phyloP scores from a whole-genome alignment of 2,113 vertebrate species.

The Sisor rabdophorus region DNA sequence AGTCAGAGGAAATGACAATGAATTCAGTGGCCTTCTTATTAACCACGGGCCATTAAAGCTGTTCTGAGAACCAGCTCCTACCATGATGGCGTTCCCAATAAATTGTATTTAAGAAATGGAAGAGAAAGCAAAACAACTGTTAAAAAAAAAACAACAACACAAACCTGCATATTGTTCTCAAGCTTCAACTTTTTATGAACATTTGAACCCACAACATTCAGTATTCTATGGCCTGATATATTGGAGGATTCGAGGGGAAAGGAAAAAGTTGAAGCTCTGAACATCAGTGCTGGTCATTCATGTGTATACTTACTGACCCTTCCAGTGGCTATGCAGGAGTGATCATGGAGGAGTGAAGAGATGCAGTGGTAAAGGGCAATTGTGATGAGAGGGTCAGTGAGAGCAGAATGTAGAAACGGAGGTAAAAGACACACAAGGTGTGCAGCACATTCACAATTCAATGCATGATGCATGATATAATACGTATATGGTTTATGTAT shows the following conservation, averaged over 20 bases:
- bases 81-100: slow-evolving; percentile 8
- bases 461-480: slow-evolving; percentile 17
- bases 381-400: slow-evolving; percentile 39
- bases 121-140: neutral
- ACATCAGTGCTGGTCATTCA: slow-evolving; percentile 28
- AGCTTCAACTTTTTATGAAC: slow-evolving; percentile 28
- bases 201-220: neutral
- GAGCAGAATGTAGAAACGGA: slow-evolving; percentile 27
- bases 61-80: neutral
- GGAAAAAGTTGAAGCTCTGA: slow-evolving; percentile 39
- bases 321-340: slow-evolving; percentile 43
- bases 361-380: slow-evolving; percentile 35
- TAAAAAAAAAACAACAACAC: neutral
- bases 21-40: neutral
- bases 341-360: slow-evolving; percentile 26
- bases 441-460: slow-evolving; percentile 27
- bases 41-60: neutral
- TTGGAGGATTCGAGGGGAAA: neutral
- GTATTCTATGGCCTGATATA: neutral
- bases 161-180: slow-evolving; percentile 12
- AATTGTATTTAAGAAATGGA: slow-evolving; percentile 4
- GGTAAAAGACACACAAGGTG: slow-evolving; percentile 30
- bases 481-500: slow-evolving; percentile 13
- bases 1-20: neutral
- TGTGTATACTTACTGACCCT: slow-evolving; percentile 46